phyloP scores from a whole-genome alignment of 2,113 vertebrate species.

The Geothlypis trichas region DNA sequence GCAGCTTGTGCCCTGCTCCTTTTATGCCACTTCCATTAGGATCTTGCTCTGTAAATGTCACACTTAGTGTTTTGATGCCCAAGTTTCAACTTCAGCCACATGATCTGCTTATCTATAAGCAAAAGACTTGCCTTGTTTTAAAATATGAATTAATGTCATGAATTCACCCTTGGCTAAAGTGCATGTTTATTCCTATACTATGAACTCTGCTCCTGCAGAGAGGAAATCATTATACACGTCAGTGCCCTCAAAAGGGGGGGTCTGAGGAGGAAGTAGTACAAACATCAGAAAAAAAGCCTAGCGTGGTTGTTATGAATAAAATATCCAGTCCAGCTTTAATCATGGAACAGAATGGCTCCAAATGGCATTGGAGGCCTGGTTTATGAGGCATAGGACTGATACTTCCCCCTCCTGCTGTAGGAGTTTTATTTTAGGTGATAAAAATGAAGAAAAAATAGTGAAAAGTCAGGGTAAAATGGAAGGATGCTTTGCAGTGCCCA shows the following conservation, averaged over 20 bases:
- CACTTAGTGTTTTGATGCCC: neutral
- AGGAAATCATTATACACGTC: constrained; percentile 18
- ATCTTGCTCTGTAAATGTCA: neutral
- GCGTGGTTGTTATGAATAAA: neutral
- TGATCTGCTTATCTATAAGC: neutral
- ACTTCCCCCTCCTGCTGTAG: neutral
- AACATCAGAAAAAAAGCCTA: neutral
- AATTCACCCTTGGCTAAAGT: neutral
- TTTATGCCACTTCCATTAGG: neutral
- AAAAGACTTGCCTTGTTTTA: neutral
- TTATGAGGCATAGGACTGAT: neutral
- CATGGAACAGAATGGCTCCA: neutral
- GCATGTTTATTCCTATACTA: neutral
- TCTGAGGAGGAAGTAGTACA: neutral
- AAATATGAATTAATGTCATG: neutral
- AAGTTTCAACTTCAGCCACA: neutral
- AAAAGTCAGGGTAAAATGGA: neutral
- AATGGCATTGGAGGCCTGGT: neutral
- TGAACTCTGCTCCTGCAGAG: neutral
- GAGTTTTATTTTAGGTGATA: neutral
- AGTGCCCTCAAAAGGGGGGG: neutral
- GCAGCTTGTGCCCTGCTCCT: neutral
- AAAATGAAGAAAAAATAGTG: neutral
- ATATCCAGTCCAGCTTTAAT: neutral
- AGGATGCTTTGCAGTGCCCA: neutral